Percentiles rank a stretch among this genome's conserved stretches.
Conservation (phyloP, 1,140 invertebrate genomes). For the Drosophila teissieri region DNA sequence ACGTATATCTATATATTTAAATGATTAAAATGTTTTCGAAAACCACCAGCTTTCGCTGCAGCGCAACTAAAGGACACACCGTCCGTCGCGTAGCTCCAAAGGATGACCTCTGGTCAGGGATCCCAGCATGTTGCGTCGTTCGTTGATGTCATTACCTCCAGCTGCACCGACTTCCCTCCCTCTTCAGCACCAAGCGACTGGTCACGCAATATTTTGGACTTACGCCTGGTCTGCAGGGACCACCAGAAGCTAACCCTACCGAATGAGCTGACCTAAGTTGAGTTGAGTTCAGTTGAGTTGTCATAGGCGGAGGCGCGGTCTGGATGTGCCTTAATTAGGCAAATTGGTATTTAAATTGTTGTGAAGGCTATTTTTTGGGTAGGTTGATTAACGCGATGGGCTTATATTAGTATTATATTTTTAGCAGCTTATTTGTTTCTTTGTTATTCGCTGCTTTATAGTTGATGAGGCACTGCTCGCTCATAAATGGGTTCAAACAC, state of each 20-base stretch:
- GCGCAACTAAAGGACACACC: slow-evolving; percentile 11
- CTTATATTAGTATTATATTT: slow-evolving; percentile 34
- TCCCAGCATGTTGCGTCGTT: slow-evolving; percentile 48
- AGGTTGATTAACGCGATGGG: slow-evolving; percentile 42
- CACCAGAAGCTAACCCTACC: slow-evolving; percentile 17
- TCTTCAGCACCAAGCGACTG: slow-evolving; percentile 15
- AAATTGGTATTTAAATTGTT: slow-evolving; percentile 80
- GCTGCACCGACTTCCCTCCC: slow-evolving; percentile 10
- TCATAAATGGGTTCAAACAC: slow-evolving; percentile 45
- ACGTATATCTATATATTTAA: slow-evolving; percentile 38
- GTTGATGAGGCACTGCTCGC: slow-evolving; percentile 8
- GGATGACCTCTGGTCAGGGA: slow-evolving; percentile 67
- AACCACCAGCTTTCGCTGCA: not conserved
- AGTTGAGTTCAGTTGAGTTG: slow-evolving; percentile 50
- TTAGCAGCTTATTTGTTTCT: slow-evolving; percentile 51
- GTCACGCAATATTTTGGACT: slow-evolving; percentile 77
- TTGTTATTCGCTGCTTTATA: slow-evolving; percentile 47
- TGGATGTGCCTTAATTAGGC: slow-evolving; percentile 71
- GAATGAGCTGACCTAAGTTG: slow-evolving; percentile 39
- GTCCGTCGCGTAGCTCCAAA: slow-evolving; percentile 14
- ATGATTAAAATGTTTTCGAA: slow-evolving; percentile 12
- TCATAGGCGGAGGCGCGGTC: slow-evolving; percentile 60
- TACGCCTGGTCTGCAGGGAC: slow-evolving; percentile 24
- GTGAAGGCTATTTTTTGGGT: slow-evolving; percentile 51
- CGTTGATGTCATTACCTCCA: slow-evolving; percentile 75